Evolutionary conservation across 2,888 invertebrate genomes (phyloP).

Genomic region (Bugulina stolonifera): DNA sequence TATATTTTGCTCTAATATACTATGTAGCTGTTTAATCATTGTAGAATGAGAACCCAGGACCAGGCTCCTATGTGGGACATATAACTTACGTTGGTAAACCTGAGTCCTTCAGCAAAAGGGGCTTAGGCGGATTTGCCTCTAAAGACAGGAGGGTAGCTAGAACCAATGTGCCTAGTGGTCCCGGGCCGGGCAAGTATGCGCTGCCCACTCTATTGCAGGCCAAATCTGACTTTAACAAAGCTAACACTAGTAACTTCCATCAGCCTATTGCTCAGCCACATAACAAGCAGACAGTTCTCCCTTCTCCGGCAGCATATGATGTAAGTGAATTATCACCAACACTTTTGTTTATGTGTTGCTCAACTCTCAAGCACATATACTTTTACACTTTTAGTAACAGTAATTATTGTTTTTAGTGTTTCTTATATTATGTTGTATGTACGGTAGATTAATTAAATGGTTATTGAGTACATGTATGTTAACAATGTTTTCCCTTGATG

Average conservation of each 20-base stretch:
- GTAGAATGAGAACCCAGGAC: conserved; percentile 51
- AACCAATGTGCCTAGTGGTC: conserved; percentile 37
- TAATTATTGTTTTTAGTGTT: too few species aligned
- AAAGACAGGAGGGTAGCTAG: conserved; percentile 40
- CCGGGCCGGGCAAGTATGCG: conserved; percentile 45
- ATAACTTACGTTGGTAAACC: conserved; percentile 35
- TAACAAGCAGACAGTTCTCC: conserved; percentile 35
- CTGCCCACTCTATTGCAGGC: conserved; percentile 37
- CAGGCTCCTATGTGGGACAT: conserved; percentile 44
- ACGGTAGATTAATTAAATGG: background rate
- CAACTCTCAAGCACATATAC: too few species aligned
- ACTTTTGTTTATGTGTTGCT: background rate
- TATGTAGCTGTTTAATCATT: too few species aligned
- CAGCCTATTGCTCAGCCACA: conserved; percentile 42
- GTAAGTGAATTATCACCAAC: too few species aligned
- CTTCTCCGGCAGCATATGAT: conserved; percentile 50
- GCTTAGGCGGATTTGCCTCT: conserved; percentile 51
- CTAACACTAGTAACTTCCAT: conserved; percentile 42
- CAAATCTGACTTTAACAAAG: conserved; percentile 42
- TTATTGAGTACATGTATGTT: too few species aligned
- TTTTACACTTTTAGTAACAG: too few species aligned
- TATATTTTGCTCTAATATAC: too few species aligned
- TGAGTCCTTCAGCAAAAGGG: conserved; percentile 47
- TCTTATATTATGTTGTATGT: too few species aligned
- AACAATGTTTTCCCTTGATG: too few species aligned